Base-by-base conservation (phyloP, 2,888 invertebrate species). In the Phasia obesa region DNA sequence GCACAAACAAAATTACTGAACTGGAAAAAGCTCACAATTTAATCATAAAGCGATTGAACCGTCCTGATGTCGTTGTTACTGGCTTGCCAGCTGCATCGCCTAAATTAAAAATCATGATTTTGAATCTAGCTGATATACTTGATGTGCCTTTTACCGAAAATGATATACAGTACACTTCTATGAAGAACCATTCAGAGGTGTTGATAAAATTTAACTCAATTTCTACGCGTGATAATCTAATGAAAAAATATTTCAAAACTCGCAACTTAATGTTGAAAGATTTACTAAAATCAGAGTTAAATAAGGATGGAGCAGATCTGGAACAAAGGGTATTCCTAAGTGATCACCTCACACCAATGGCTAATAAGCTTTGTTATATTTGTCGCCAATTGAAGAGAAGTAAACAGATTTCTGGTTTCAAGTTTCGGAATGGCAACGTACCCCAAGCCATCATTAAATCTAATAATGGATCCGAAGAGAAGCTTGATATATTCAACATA, bases 301-400 rank as follows among this genome's bases (percentile, higher is more conserved):
- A 51, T 13, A 4, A 23, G 13, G 19, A 19, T 47, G 51, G 51
- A 19, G 35, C 19, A 15, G 62, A 62, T 23, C 25, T 44, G n/a
- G 44, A 42, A 2, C 23, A n/a, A 27, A 62, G 62, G n/a, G 23
- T 62, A 13, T 62, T 42, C 6, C 42, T 62, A 6, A 62, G 13
- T 23, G 62, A 62, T 23, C 62, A 62, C 15, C 25, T 62, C 7
- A 62, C 62, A 11, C 62, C 62, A 3, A 62, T 62, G 62, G 62
- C 62, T 23, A 62, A 25, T 9, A 62, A 62, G 19, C 25, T 62
- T 6, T 44, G 42, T 44, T 62, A 25, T 62, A 15, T 62, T 19
- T 62, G 62, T 42, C 62, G 62, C 6, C 25, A 44, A 25, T 42
- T 62, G 23, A 38, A 62, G n/a, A 23, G 9, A n/a, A 35, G 19